These are phyloP conservation scores for Apistogramma diplotaenia DNA, from an alignment of 2,113 vertebrate genomes.

Conservation along the genomic window DNA sequence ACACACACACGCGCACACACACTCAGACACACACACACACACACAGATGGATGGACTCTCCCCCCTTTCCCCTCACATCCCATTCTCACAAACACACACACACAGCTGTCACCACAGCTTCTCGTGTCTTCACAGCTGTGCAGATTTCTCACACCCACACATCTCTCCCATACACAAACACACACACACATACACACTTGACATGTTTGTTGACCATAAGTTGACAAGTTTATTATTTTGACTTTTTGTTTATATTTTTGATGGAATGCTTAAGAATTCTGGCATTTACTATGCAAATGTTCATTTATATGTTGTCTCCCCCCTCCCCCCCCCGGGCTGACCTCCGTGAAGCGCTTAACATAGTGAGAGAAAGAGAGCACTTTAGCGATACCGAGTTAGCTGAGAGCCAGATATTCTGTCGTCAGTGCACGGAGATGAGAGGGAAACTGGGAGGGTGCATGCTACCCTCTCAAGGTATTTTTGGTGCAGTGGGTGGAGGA, in stretches of 20 bases:
- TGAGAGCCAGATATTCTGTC: constrained; percentile 14
- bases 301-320: neutral
- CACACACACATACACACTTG: constrained; percentile 4
- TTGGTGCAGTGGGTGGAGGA: constrained; percentile 43
- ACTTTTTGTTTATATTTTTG: constrained; percentile 12
- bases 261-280: neutral
- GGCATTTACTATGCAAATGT: constrained; percentile 14
- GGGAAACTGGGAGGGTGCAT: neutral
- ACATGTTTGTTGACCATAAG: constrained; percentile 13
- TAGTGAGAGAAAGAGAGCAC: constrained; percentile 49
- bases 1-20: too few species aligned
- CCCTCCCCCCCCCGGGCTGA: constrained; percentile 13
- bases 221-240: constrained; percentile 24
- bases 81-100: neutral
- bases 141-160: constrained; percentile 30
- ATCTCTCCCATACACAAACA: constrained; percentile 2
- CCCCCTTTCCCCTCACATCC: constrained; percentile 2
- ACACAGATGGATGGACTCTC: constrained; percentile 21
- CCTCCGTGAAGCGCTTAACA: constrained; percentile 39
- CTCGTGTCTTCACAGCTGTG: constrained; percentile 41
- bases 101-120: constrained; percentile 43
- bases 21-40: too few species aligned
- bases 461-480: constrained; percentile 41
- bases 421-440: constrained; percentile 3
- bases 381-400: constrained; percentile 47